Percentiles rank a stretch among this genome's conserved stretches.
phyloP scores from a whole-genome alignment of 2,113 vertebrate genomes.

The Centropus unirufus region DNA sequence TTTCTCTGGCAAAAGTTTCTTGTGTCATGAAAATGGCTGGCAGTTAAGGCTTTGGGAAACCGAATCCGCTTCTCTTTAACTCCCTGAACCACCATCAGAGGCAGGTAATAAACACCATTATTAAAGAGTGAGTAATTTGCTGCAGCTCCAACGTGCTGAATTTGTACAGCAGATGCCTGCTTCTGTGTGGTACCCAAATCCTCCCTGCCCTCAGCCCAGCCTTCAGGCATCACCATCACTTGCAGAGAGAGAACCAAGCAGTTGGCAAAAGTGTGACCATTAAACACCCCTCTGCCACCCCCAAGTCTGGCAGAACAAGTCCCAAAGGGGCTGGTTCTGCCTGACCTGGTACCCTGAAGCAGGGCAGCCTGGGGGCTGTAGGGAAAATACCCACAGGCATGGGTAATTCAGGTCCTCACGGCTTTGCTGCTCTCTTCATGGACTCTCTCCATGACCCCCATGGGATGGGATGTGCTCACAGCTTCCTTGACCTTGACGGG shows the following conservation, averaged over 20 bases:
- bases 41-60: constrained; percentile 44
- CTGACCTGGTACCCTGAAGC: rapidly evolving
- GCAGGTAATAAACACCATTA: constrained; percentile 46
- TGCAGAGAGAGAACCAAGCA: neutral
- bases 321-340: neutral
- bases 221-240: neutral
- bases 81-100: constrained; percentile 20
- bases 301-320: neutral
- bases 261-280: neutral
- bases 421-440: neutral
- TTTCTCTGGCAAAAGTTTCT: constrained; percentile 53
- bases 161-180: neutral
- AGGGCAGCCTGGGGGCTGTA: neutral
- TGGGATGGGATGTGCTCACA: neutral
- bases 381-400: rapidly evolving
- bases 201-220: neutral
- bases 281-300: neutral
- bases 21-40: constrained; percentile 37
- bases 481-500: neutral
- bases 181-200: neutral
- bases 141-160: neutral
- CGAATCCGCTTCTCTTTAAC: neutral
- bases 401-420: neutral
- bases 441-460: too few relatives aligned
- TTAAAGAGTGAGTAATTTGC: constrained; percentile 63